Conservation (phyloP, 1,140 invertebrate genomes). For the Pseudobourletiella spinata region DNA sequence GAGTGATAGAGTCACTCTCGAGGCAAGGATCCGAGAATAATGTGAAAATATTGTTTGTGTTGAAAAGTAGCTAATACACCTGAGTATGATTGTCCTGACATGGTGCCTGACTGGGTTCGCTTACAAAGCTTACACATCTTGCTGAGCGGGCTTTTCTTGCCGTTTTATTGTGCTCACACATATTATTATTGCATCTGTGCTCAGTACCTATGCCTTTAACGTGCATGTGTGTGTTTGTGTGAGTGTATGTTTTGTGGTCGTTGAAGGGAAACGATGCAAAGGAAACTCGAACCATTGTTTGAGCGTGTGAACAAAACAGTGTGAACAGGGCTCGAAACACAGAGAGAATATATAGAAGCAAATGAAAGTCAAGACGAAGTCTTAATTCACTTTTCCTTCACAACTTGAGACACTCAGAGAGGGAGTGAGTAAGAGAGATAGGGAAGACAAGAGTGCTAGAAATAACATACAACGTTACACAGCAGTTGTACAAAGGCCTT, state of each 20-base stretch:
- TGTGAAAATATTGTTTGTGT: neutral
- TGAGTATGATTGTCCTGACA: too few species aligned
- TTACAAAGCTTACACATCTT: neutral
- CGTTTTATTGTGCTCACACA: neutral
- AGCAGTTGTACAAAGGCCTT: neutral
- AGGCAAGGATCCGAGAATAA: neutral
- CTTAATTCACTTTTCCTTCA: slow-evolving; percentile 5
- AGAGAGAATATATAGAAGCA: neutral
- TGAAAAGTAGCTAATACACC: too few species aligned
- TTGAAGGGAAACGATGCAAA: neutral
- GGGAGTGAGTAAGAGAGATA: too few species aligned
- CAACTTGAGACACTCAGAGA: neutral
- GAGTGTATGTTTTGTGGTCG: neutral
- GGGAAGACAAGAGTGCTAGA: neutral
- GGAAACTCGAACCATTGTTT: neutral
- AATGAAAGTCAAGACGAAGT: neutral
- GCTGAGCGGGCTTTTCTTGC: neutral
- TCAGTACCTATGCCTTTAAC: too few species aligned
- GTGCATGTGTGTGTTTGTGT: too few species aligned
- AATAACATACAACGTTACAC: neutral
- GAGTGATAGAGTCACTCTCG: neutral
- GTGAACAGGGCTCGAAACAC: slow-evolving; percentile 2
- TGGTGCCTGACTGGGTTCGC: too few species aligned
- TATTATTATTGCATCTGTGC: neutral
- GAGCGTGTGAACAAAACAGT: slow-evolving; percentile 5